Conservation (phyloP, 2,888 invertebrate genomes). For the Carcina quercana region DNA sequence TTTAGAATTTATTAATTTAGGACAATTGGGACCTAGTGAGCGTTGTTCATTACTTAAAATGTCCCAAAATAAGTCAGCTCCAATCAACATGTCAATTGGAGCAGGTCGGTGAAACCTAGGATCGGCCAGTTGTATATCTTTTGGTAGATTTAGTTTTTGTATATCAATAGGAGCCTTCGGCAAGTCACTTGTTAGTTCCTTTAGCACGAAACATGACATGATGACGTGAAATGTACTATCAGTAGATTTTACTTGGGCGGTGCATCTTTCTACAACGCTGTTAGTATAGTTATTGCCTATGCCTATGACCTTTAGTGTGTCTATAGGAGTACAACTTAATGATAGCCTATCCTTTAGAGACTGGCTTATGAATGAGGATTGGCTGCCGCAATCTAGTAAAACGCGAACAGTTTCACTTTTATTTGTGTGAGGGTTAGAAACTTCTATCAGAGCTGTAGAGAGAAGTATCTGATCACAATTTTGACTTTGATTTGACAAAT, state of each 20-base stretch:
- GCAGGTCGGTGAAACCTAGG: constrained; percentile 12
- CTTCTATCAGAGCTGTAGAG: constrained; percentile 13
- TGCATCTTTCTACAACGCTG: constrained; percentile 12
- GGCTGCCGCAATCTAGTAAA: constrained; percentile 7
- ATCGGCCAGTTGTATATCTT: constrained; percentile 13
- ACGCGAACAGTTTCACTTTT: constrained; percentile 6
- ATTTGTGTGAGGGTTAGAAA: constrained; percentile 13
- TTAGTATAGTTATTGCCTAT: constrained; percentile 13
- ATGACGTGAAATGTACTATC: constrained; percentile 9
- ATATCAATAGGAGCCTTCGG: constrained; percentile 9
- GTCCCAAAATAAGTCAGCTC: constrained; percentile 19
- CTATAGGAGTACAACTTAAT: constrained; percentile 4
- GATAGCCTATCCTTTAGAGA: constrained; percentile 7
- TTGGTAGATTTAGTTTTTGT: constrained; percentile 7
- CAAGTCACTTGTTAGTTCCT: constrained; percentile 13
- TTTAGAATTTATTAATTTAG: constrained; percentile 14
- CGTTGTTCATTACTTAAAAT: constrained; percentile 16
- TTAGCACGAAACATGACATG: constrained; percentile 16
- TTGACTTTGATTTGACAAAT: background rate
- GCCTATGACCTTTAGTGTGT: constrained; percentile 14
- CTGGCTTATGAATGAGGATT: constrained; percentile 3
- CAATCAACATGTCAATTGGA: constrained; percentile 13
- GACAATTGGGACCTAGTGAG: constrained; percentile 14
- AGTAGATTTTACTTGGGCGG: constrained; percentile 9
- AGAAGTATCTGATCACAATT: constrained; percentile 7